phyloP scores from a whole-genome alignment of 2,797 vertebrate genomes.

The Masticophis lateralis region DNA sequence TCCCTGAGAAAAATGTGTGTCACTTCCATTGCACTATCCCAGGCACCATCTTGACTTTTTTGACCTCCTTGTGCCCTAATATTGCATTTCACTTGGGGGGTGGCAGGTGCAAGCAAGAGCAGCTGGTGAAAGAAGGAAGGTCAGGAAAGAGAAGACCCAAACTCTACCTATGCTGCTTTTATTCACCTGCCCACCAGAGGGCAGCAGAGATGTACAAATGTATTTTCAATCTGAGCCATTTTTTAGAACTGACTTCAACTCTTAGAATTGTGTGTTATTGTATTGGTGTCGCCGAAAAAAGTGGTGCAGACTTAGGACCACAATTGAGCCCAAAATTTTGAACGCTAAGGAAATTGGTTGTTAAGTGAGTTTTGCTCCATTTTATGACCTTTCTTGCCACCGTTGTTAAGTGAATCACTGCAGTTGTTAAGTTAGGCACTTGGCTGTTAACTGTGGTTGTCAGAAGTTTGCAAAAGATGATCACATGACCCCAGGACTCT shows the following conservation, averaged over 20 bases:
- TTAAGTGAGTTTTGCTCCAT: no score
- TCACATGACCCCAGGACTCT: no score
- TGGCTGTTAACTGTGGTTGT: no score
- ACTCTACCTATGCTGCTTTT: background rate
- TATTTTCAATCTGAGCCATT: background rate
- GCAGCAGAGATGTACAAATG: background rate
- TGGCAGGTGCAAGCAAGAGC: background rate
- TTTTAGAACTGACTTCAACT: background rate
- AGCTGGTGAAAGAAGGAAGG: background rate
- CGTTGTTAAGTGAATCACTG: no score
- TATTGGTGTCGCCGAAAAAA: background rate
- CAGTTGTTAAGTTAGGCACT: no score
- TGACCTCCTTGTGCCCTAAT: background rate
- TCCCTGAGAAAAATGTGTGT: background rate
- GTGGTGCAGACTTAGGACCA: no score
- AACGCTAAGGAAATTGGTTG: no score
- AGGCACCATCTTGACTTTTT: background rate
- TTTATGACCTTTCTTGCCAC: no score
- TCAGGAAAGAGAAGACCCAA: background rate
- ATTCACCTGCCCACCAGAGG: background rate
- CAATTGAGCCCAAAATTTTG: no score
- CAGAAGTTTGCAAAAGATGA: no score
- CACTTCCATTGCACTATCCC: background rate
- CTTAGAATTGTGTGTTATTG: background rate
- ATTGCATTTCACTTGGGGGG: background rate